Evolutionary conservation across 2,113 vertebrate species (phyloP).

Genomic region (Cochlearius cochlearius): DNA sequence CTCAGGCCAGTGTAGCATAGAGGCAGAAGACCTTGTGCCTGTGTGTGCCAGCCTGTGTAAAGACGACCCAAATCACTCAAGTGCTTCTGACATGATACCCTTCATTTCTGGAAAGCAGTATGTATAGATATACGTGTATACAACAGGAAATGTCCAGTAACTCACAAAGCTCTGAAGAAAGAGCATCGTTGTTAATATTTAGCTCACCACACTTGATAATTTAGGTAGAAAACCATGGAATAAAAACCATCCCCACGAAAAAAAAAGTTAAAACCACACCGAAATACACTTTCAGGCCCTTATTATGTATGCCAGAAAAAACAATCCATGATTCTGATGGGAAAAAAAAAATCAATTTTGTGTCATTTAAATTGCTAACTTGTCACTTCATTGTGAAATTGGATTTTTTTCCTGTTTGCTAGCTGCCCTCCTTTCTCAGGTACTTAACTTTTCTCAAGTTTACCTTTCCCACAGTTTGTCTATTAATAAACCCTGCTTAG

Average conservation of each 20-base stretch:
- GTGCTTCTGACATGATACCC: background rate
- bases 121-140: accelerated
- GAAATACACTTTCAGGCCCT: background rate
- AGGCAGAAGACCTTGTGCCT: background rate
- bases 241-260: background rate
- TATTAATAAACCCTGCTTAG: background rate
- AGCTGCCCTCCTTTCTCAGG: background rate
- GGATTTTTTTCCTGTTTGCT: conserved; percentile 7
- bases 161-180: background rate
- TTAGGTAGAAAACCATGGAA: background rate
- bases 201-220: background rate
- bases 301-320: background rate
- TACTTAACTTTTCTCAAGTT: conserved; percentile 26
- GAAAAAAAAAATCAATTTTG: background rate
- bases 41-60: background rate
- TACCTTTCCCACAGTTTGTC: conserved; percentile 56
- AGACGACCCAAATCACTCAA: background rate
- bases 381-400: background rate
- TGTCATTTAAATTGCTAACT: background rate
- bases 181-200: background rate
- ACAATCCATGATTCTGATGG: background rate
- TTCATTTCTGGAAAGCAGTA: background rate
- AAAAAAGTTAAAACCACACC: background rate
- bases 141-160: background rate
- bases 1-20: background rate